Evolutionary conservation across 1,140 invertebrate species (phyloP), one percentile per base, ranked within the genome.

Genomic region (Solenopsis fugax): DNA sequence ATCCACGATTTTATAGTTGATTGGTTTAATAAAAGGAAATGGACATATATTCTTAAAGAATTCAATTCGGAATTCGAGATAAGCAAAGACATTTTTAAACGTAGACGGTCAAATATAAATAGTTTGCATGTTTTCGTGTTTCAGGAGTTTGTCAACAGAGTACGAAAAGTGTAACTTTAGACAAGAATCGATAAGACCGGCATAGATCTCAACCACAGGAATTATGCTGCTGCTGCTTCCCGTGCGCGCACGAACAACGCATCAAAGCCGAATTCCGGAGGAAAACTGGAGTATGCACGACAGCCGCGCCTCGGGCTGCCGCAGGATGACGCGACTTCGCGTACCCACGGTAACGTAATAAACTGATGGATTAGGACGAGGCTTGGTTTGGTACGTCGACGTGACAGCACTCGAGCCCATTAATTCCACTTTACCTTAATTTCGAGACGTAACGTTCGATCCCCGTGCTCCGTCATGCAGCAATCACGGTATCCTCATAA

Each of bases 391-490:
- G 69, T 80, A 77, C 90, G 80, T 81, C 82, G 90, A 78, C 87
- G 76, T 89, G 87, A 86, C 81, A 65, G 80, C 58, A 85, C 89
- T 87, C 87, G 89, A 91, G 87, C 89, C 89, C 80, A 89, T 91
- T 91, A 91, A 91, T 91, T 87, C 90, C 90, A 82, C 85, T 90
- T 90, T 85, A 90, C 78, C 72, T 90, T 91, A 91, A 78, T 71
- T 90, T 75, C 85, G 34, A 58, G 50, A 64, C 45, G 78, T 87
- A 91, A 90, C 73, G 69, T 88, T 78, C 87, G 81, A 88, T 90
- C 86, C 71, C 64, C 10, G 37, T 69, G 56, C 71, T 65, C 29
- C 45, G 80, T 73, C 80, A 75, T 71, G 72, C 80, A 62, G 80
- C 80, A 84, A 84, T 84, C 72, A 84, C 54, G 56, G 80, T 75